A percentile compares a stretch with the other conserved stretches of the same genome.
Conservation (phyloP, 1,140 invertebrate species). For the Neuroterus valhalla region DNA sequence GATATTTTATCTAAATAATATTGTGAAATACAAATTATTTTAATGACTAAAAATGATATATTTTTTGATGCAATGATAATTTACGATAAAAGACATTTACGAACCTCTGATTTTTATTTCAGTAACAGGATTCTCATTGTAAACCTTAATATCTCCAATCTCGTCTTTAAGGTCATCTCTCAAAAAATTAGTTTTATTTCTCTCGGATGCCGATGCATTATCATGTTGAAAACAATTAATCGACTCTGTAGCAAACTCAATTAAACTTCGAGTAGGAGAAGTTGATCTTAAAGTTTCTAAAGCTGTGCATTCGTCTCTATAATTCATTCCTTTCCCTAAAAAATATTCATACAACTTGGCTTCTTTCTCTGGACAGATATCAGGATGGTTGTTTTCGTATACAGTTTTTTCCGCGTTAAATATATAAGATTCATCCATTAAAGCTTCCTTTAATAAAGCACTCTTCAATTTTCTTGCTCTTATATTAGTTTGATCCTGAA, state of each 20-base stretch:
- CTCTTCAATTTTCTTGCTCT: constrained; percentile 63
- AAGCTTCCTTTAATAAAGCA: constrained; percentile 59
- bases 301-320: constrained; percentile 58
- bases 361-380: constrained; percentile 46
- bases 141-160: constrained; percentile 11
- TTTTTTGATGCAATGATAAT: too few relatives aligned
- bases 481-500: constrained; percentile 63
- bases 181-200: constrained; percentile 28
- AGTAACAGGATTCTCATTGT: not conserved
- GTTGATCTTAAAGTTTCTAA: constrained; percentile 62
- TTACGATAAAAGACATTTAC: constrained; percentile 10
- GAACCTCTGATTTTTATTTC: constrained; percentile 38
- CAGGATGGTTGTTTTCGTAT: constrained; percentile 38
- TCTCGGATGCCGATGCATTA: not conserved
- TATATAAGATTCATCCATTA: constrained; percentile 52
- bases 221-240: constrained; percentile 33
- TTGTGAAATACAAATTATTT: constrained; percentile 23
- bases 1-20: constrained; percentile 6
- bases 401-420: constrained; percentile 46
- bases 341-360: constrained; percentile 57
- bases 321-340: constrained; percentile 59
- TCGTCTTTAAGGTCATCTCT: constrained; percentile 9
- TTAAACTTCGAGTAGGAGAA: constrained; percentile 59
- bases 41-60: too few relatives aligned
- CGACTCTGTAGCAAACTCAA: constrained; percentile 52